A percentile compares a stretch with the other conserved stretches of the same genome.
Conservation (phyloP, 2,797 vertebrate genomes). For the Coregonus suidteri region DNA sequence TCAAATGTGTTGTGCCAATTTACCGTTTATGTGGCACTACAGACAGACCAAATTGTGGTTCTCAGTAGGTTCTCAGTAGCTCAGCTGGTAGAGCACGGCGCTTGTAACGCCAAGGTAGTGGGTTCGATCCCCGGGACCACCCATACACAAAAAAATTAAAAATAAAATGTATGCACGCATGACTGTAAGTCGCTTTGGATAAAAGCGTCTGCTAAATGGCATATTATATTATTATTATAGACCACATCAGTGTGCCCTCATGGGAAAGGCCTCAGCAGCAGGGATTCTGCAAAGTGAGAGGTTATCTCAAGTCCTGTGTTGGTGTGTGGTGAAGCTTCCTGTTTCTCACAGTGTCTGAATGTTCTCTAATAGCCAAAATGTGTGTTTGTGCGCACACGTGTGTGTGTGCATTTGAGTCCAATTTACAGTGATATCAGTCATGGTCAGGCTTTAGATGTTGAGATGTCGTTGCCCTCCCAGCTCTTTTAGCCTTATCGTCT, state of each 20-base stretch:
- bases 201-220: too few relatives aligned
- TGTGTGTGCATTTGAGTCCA: too few relatives aligned
- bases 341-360: constrained; percentile 18
- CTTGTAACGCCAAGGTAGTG: too few relatives aligned
- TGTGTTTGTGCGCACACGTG: constrained; percentile 30
- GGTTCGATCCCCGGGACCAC: too few relatives aligned
- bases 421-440: neutral
- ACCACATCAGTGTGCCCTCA: neutral
- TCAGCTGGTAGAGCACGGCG: too few relatives aligned
- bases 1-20: neutral
- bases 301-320: constrained; percentile 58
- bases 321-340: constrained; percentile 57
- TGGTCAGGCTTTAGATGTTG: constrained; percentile 23
- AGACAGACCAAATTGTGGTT: neutral
- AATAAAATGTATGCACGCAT: too few relatives aligned
- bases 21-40: neutral
- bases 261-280: constrained; percentile 38
- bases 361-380: constrained; percentile 38
- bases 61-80: too few relatives aligned
- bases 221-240: too few relatives aligned
- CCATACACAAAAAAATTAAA: too few relatives aligned
- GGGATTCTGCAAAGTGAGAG: constrained; percentile 47
- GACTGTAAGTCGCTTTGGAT: too few relatives aligned
- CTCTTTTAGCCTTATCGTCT: constrained; percentile 1
- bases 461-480: constrained; percentile 48